phyloP scores from a whole-genome alignment of 2,888 invertebrate genomes.

The Synergus laeviventris region DNA sequence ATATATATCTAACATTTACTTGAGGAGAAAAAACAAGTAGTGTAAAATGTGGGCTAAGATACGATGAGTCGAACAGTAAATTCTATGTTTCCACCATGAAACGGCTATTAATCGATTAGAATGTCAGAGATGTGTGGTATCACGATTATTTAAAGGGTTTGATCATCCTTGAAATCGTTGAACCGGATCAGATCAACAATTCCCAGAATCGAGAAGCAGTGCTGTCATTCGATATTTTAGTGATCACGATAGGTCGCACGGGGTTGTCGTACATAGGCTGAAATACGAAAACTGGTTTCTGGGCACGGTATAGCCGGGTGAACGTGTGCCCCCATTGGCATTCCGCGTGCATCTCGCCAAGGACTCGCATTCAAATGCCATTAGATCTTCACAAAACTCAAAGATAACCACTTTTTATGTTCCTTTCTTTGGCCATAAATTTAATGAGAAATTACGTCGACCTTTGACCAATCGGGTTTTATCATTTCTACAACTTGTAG shows the following conservation, averaged over 20 bases:
- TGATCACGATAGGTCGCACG: slow-evolving; percentile 17
- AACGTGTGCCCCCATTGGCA: slow-evolving; percentile 61
- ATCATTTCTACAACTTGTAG: neutral
- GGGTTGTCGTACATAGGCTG: slow-evolving; percentile 41
- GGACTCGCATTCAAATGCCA: slow-evolving; percentile 62
- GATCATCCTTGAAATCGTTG: slow-evolving; percentile 8
- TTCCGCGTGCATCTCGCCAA: slow-evolving; percentile 53
- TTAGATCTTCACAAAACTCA: slow-evolving; percentile 55
- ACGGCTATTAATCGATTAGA: neutral
- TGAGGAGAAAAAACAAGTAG: too few relatives aligned
- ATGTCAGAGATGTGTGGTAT: neutral
- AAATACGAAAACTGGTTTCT: slow-evolving; percentile 63
- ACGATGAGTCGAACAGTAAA: neutral
- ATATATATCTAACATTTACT: too few relatives aligned
- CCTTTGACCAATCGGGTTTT: slow-evolving; percentile 16
- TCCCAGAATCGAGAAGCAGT: neutral
- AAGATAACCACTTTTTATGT: slow-evolving; percentile 38
- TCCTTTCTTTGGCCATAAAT: slow-evolving; percentile 22
- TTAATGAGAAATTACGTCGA: slow-evolving; percentile 29
- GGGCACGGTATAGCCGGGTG: slow-evolving; percentile 51
- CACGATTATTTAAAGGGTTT: neutral
- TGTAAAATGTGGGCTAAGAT: too few relatives aligned
- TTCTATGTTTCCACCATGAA: neutral
- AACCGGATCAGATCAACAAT: slow-evolving; percentile 11
- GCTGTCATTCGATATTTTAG: slow-evolving; percentile 15